Percentiles rank a stretch among this genome's conserved stretches.
Evolutionary conservation across 2,113 vertebrate species (phyloP).

Genomic region (Saguinus imperator): DNA sequence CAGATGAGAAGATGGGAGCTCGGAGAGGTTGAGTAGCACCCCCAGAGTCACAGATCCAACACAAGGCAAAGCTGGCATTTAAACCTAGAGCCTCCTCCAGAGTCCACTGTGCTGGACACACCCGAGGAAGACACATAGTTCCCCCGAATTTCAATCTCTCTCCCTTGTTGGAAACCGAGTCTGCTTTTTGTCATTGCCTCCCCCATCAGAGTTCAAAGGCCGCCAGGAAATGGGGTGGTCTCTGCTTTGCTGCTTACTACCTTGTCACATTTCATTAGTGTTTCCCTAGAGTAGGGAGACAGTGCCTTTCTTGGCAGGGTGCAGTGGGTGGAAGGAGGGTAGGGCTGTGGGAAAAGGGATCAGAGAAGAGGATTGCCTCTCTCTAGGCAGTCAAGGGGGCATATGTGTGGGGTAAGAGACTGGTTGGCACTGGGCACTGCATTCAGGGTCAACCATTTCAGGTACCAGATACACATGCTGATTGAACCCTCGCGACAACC

Average conservation of each 20-base stretch:
- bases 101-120: background rate
- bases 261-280: background rate
- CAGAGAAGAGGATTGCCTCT: background rate
- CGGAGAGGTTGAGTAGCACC: background rate
- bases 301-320: background rate
- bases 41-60: background rate
- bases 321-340: background rate
- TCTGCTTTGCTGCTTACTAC: background rate
- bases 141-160: background rate
- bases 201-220: background rate
- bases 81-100: background rate
- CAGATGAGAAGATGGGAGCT: background rate
- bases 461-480: background rate
- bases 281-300: background rate
- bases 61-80: background rate
- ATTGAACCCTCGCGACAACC: background rate
- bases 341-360: background rate
- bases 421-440: background rate
- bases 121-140: background rate
- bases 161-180: background rate
- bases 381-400: background rate
- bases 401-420: accelerated
- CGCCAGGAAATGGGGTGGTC: background rate
- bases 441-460: background rate
- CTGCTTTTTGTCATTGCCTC: background rate